These are phyloP conservation scores for Anolis carolinensis DNA, from an alignment of 2,113 vertebrate genomes.

Conservation along the genomic window DNA sequence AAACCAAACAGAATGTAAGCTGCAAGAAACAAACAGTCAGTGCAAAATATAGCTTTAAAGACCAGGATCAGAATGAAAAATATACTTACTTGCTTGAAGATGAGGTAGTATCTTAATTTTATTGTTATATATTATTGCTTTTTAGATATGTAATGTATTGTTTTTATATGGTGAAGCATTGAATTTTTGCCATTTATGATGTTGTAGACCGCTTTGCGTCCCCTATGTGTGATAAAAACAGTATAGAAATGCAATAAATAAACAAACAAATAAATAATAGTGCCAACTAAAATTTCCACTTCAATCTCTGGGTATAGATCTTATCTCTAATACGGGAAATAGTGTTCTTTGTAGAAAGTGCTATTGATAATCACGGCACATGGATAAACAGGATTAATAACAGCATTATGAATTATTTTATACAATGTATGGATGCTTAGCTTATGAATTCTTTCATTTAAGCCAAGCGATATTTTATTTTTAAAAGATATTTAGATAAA, in stretches of 20 bases:
- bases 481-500: neutral
- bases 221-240: no score
- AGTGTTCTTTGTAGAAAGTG: neutral
- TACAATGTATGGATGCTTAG: no score
- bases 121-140: no score
- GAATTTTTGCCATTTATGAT: no score
- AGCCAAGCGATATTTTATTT: neutral
- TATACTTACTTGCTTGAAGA: constrained; percentile 11
- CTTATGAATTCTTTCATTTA: neutral
- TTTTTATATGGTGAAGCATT: no score
- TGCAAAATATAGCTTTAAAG: constrained; percentile 19
- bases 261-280: no score
- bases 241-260: no score
- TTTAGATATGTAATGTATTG: no score
- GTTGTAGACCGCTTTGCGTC: no score
- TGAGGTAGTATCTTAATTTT: no score
- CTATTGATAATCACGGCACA: neutral
- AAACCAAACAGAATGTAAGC: neutral
- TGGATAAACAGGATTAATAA: neutral
- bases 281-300: constrained; percentile 13
- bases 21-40: constrained; percentile 25
- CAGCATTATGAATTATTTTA: neutral
- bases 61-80: constrained; percentile 20
- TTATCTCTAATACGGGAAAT: neutral
- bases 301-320: neutral